phyloP scores from a whole-genome alignment of 2,888 invertebrate species.

The Coelinius sp. region DNA sequence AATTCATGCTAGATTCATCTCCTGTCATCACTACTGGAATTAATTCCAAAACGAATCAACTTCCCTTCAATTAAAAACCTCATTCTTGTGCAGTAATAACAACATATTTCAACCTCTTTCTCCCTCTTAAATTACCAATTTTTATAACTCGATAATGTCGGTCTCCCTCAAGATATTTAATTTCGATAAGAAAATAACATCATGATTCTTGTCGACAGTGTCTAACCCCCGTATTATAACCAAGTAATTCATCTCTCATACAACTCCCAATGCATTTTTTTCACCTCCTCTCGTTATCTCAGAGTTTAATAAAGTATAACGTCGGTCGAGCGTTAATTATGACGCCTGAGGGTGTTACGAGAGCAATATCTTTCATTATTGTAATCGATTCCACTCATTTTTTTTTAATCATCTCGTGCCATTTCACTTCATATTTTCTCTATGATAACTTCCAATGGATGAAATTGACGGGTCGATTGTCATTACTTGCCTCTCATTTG shows the following conservation, averaged over 20 bases:
- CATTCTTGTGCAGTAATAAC: neutral
- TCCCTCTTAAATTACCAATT: neutral
- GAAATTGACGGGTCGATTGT: conserved; percentile 31
- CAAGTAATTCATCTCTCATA: neutral
- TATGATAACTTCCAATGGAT: conserved; percentile 7
- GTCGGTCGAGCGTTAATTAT: conserved; percentile 53
- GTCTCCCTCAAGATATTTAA: conserved; percentile 27
- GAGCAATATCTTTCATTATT: conserved; percentile 55
- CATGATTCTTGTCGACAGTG: conserved; percentile 1
- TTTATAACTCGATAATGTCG: conserved; percentile 27
- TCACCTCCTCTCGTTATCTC: conserved; percentile 47
- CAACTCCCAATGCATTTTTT: neutral
- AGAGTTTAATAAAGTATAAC: conserved; percentile 48
- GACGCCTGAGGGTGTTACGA: conserved; percentile 50
- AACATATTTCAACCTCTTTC: neutral
- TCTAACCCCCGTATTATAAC: conserved; percentile 14
- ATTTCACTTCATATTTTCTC: conserved; percentile 7
- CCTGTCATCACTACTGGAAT: too few relatives aligned
- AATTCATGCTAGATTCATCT: too few relatives aligned
- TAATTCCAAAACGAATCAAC: neutral
- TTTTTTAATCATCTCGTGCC: conserved; percentile 3
- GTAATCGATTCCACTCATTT: conserved; percentile 46
- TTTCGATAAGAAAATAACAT: conserved; percentile 28
- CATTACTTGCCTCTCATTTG: conserved; percentile 20
- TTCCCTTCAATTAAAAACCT: neutral